Evolutionary conservation across 2,113 vertebrate species (phyloP), one percentile per base, ranked within the genome.

Genomic region (Sander vitreus): DNA sequence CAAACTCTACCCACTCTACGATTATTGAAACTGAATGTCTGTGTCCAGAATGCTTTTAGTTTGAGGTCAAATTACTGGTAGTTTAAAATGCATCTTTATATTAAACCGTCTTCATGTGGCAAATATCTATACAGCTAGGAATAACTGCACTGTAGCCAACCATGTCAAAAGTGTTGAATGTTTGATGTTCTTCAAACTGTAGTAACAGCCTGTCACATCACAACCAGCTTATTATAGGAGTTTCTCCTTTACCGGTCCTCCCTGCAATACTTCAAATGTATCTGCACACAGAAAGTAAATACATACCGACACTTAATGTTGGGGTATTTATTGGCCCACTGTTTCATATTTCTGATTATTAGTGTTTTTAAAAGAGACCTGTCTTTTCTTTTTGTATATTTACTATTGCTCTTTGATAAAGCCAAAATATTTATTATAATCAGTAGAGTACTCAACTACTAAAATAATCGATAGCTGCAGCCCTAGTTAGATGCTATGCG

Each of bases 11-110:
- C 57, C 39, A 54, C 43, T 19, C 16, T 9, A 14, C 15, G 23
- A 82, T 62, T 62, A 76, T 5, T 45, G 47, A 50, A 67, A 43
- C 51, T 50, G 45, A 71, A 39, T 5, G 47, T 75, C 11, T 9
- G 9, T 58, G 74, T n/a, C 2, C 5, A 18, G 27, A 54, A 64
- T 10, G 45, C 6, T 0, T 70, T 53, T 66, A 79, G 30, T 65
- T 78, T 45, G 45, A 53, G 59, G 27, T 10, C 18, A 71, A 48
- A 66, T 79, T 30, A 59, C 55, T 3, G 18, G 27, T 16, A 12
- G 54, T 53, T 53, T n/a, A 13, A 68, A 36, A 25, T 45, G 12
- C 1, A 27, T 48, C 36, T 57, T 47, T 45, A 25, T 43, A 75
- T 64, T 27, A 11, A 78, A 62, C 27, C 53, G 47, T 2, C 21